Evolutionary conservation across 2,888 invertebrate genomes (phyloP), one percentile per base, ranked within the genome.

Genomic region (Mechanitis messenoides): DNA sequence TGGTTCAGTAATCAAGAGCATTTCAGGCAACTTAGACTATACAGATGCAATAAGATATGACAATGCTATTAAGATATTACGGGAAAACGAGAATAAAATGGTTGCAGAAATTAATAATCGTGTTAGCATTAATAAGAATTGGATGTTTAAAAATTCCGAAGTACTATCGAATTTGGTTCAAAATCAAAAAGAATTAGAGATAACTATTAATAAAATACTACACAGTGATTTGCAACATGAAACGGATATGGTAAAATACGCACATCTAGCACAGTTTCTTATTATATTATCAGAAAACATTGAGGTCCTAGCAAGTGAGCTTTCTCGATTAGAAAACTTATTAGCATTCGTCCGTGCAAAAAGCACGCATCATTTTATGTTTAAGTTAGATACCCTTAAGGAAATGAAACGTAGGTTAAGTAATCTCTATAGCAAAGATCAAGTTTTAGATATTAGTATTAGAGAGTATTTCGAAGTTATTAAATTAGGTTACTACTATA

Each of bases 11-110:
- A 55, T 63, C 12, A 63, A 58, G 53, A 45, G 57, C 9, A 55
- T 63, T 20, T 45, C 63, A 6, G 60, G 63, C 33, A 60, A 60
- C 12, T 31, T 63, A 33, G 60, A 63, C n/a, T 45, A 63, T 55
- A 33, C 45, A 11, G 60, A 63, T 46, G 60, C 63, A 12, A 35
- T 58, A 28, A 33, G 38, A 20, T 63, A 63, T 31, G 47, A 63
- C 20, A 42, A 56, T 2, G 58, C 60, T 12, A 56, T 65, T 42
- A 55, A 55, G 53, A 45, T 45, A 45, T 47, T 60, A 35, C 20
- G 33, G 20, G n/a, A n/a, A 4, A 46, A 45, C 35, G 35, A 54
- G 33, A 20, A 54, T 45, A 45, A 46, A 45, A 33, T 53, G 12
- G 38, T 31, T 7, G 11, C 11, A 5, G 45, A 56, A n/a, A 45